Base-by-base conservation (phyloP, 2,113 vertebrate species). In the Rhea americana region DNA sequence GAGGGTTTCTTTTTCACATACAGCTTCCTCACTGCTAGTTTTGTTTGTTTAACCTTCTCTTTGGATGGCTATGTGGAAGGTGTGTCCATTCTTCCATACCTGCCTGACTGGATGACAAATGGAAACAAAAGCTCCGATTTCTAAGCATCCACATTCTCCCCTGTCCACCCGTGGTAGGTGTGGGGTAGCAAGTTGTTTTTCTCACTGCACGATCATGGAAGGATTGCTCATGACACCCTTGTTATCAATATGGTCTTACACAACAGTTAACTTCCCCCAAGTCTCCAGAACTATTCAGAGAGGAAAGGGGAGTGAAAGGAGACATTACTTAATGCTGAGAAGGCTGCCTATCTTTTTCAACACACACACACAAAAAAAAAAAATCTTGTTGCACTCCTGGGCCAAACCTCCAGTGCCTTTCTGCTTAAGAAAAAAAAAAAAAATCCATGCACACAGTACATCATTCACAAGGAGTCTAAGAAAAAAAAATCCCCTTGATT, bases 91-190 rank as follows among this genome's bases (percentile, higher is more conserved):
- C n/a, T 32, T 77, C 35, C n/a, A 21, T 41, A 67, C 17, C 21
- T 37, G 30, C 72, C 37, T 92, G 39, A 71, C 50, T 3, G 17
- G 13, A 19, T 21, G 25, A 76, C 37, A 76, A 77, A 75, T 2
- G 45, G 16, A 87, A 90, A 67, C 7, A 4, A 78, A 80, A 72
- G n/a, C 2, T 59, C 37, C 1, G 0, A 37, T 72, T 91, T 65
- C 47, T 35, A 18, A 73, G 35, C 35, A 67, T 28, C n/a, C 32
- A 6, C 41, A 73, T 35, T 81, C 28, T 77, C 16, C 51, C 25
- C 1, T 0, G 28, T 16, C 43, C 6, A 32, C 26, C 16, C 15
- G 13, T 1, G 1, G 13, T 9, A 87, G 17, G 12, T 11, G 77
- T 20, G 14, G 13, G 8, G 30, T 85, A 91, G 26, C 9, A 63